Conservation (phyloP, 2,113 vertebrate species). For the Apteryx owenii region DNA sequence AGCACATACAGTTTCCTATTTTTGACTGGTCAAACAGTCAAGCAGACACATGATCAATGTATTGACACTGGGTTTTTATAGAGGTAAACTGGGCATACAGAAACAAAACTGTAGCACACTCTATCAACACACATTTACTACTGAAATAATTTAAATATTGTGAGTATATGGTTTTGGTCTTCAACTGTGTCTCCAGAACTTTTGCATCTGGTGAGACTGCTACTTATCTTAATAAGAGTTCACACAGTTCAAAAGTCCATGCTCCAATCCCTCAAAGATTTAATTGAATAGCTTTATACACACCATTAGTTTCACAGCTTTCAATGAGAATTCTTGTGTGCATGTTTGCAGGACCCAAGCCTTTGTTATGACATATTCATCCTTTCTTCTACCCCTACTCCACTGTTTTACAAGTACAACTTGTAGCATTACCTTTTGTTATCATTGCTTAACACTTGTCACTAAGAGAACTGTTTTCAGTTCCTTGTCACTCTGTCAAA, state of each 20-base stretch:
- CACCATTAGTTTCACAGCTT: conserved; percentile 18
- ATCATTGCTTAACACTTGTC: background rate
- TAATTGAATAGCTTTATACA: conserved; percentile 17
- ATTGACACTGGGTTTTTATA: background rate
- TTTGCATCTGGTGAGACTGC: background rate
- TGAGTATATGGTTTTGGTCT: background rate
- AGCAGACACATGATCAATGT: background rate
- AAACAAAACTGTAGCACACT: background rate
- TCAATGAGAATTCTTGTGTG: background rate
- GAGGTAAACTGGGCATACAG: background rate
- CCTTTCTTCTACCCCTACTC: background rate
- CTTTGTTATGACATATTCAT: conserved; percentile 1
- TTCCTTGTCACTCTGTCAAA: background rate
- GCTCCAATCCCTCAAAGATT: background rate
- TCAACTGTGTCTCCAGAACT: background rate
- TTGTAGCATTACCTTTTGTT: background rate
- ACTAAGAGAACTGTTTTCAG: conserved; percentile 1
- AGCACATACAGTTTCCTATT: background rate
- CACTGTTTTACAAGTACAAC: background rate
- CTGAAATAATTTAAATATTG: background rate
- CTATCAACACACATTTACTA: background rate
- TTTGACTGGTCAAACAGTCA: background rate
- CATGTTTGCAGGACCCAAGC: background rate
- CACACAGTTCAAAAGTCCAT: background rate
- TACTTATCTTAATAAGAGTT: background rate